Evolutionary conservation across 2,113 vertebrate species (phyloP).

Genomic region (Silurus asotus): DNA sequence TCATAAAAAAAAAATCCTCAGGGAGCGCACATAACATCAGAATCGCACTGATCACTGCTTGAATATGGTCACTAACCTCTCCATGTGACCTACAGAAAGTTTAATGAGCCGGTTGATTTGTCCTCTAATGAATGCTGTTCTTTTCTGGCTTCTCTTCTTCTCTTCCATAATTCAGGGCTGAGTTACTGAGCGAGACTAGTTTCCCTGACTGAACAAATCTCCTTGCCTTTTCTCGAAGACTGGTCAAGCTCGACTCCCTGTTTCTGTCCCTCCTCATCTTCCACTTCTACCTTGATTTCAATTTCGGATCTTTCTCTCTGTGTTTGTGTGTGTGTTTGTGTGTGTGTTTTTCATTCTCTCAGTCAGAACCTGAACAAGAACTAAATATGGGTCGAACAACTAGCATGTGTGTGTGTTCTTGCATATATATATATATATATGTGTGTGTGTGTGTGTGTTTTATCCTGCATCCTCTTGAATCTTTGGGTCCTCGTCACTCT

Average conservation of each 20-base stretch:
- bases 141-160: constrained; percentile 69
- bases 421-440: neutral
- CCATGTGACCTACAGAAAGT: neutral
- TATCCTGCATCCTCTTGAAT: neutral
- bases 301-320: constrained; percentile 62
- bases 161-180: constrained; percentile 81
- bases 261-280: constrained; percentile 51
- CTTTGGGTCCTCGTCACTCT: too few species aligned
- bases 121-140: constrained; percentile 45
- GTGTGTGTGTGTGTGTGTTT: neutral
- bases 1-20: neutral
- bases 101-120: constrained; percentile 29
- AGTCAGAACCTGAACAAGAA: constrained; percentile 54
- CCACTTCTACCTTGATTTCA: constrained; percentile 58
- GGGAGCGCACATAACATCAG: neutral
- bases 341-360: constrained; percentile 41
- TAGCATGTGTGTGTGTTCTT: neutral
- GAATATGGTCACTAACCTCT: constrained; percentile 19
- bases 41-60: neutral
- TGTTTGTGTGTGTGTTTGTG: neutral
- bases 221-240: constrained; percentile 73
- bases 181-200: constrained; percentile 85
- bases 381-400: constrained; percentile 34
- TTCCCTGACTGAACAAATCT: constrained; percentile 79
- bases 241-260: constrained; percentile 71